A percentile compares a stretch with the other conserved stretches of the same genome.
phyloP scores from a whole-genome alignment of 2,113 vertebrate genomes.

The Romanogobio albipinnatus region DNA sequence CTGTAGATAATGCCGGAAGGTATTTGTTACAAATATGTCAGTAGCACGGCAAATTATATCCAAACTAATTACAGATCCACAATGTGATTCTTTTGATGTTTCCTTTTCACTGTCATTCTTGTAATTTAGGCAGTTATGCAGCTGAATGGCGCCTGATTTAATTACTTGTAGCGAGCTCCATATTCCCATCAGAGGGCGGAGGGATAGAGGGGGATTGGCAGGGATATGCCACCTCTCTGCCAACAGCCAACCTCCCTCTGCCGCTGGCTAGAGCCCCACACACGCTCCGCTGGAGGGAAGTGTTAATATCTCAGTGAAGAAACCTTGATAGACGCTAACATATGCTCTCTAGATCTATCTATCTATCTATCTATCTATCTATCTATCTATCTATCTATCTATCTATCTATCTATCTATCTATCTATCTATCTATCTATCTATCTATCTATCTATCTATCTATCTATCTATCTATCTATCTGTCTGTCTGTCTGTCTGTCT shows the following conservation, averaged over 20 bases:
- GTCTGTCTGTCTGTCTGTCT: not conserved
- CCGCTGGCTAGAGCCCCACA: slow-evolving; percentile 55
- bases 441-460: not conserved
- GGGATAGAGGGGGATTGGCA: slow-evolving; percentile 63
- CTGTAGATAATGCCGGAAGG: slow-evolving; percentile 10
- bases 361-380: not conserved
- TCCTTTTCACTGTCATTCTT: slow-evolving; percentile 37
- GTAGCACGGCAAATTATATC: not conserved
- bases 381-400: slow-evolving; percentile 6
- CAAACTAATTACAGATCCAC: slow-evolving; percentile 18
- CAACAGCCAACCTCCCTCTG: slow-evolving; percentile 67
- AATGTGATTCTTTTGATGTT: slow-evolving; percentile 28
- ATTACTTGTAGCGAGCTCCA: slow-evolving; percentile 65
- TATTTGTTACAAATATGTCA: not conserved
- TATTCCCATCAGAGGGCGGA: slow-evolving; percentile 62
- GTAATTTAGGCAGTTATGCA: slow-evolving; percentile 61
- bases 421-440: slow-evolving; percentile 19
- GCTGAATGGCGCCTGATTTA: slow-evolving; percentile 66
- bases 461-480: not conserved
- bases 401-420: slow-evolving; percentile 16
- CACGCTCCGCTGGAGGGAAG: not conserved
- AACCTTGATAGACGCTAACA: not conserved
- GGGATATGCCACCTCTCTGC: slow-evolving; percentile 58
- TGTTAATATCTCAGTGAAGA: slow-evolving; percentile 20
- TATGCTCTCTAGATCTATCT: slow-evolving; percentile 2